phyloP scores from a whole-genome alignment of 2,797 vertebrate genomes.

The Amphiprion clarkii region DNA sequence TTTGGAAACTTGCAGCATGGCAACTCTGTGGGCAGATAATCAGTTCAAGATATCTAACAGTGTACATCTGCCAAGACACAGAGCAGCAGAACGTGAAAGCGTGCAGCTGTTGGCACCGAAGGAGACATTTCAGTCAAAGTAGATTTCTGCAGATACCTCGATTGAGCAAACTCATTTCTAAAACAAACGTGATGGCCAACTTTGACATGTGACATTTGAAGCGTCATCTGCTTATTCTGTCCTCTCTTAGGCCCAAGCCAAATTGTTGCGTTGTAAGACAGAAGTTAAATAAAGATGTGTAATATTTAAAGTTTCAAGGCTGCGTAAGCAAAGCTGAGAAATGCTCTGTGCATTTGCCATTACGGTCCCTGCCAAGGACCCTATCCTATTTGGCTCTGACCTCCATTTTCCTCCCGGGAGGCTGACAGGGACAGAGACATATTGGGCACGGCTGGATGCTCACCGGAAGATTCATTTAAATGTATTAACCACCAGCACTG shows the following conservation, averaged over 20 bases:
- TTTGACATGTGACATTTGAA: conserved; percentile 20
- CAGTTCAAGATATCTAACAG: conserved; percentile 30
- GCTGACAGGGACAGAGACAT: conserved; percentile 50
- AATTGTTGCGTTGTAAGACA: background rate
- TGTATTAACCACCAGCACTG: conserved; percentile 25
- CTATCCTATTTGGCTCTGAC: conserved; percentile 54
- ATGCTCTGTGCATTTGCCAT: conserved; percentile 24
- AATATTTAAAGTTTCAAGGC: conserved; percentile 12
- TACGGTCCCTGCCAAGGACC: conserved; percentile 53
- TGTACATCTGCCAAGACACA: conserved; percentile 22
- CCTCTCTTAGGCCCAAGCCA: background rate
- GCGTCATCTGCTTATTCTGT: background rate
- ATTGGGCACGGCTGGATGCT: conserved; percentile 33
- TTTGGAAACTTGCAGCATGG: conserved; percentile 13
- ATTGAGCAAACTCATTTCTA: conserved; percentile 1
- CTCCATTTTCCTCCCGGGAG: conserved; percentile 50
- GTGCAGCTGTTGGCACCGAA: conserved; percentile 22
- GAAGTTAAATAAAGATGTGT: conserved; percentile 15
- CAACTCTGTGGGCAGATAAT: conserved; percentile 25
- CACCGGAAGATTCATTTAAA: conserved; percentile 50
- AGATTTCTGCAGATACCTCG: conserved; percentile 20
- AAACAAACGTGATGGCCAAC: background rate
- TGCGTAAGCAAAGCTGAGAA: conserved; percentile 38
- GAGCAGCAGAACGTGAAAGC: conserved; percentile 15
- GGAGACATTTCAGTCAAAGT: conserved; percentile 14